Evolutionary conservation across 2,113 vertebrate genomes (phyloP).

Genomic region (Nansenia antarctica): DNA sequence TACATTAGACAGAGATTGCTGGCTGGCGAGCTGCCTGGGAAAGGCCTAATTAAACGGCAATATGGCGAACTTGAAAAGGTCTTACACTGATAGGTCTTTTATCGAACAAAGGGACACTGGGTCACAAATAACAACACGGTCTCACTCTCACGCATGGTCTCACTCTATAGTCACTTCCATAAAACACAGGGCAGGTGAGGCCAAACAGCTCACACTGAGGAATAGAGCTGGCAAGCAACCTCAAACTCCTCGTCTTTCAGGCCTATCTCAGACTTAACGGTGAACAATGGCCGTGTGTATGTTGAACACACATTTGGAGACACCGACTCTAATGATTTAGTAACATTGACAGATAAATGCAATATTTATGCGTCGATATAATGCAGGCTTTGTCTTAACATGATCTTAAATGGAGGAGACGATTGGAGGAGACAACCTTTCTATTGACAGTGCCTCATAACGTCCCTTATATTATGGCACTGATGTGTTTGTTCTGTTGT

Average conservation of each 20-base stretch:
- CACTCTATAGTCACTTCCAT: neutral
- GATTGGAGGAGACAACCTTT: too few relatives aligned
- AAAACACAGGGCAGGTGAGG: neutral
- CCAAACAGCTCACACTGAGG: neutral
- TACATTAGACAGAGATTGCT: slow-evolving; percentile 51
- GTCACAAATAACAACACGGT: slow-evolving; percentile 7
- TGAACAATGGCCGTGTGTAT: too few relatives aligned
- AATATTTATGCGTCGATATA: slow-evolving; percentile 27
- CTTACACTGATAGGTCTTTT: slow-evolving; percentile 33
- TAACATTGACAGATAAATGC: neutral
- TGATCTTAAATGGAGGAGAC: slow-evolving; percentile 16
- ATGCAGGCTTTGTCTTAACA: slow-evolving; percentile 27
- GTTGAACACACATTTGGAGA: too few relatives aligned
- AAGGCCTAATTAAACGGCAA: slow-evolving; percentile 59
- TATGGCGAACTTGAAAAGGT: slow-evolving; percentile 41
- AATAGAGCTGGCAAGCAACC: too few relatives aligned
- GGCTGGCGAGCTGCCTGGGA: slow-evolving; percentile 49
- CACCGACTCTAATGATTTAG: neutral
- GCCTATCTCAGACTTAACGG: too few relatives aligned
- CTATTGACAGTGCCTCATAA: neutral
- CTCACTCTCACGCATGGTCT: neutral
- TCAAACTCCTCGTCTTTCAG: slow-evolving; percentile 2
- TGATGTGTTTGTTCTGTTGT: too few relatives aligned
- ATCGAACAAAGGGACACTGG: slow-evolving; percentile 34
- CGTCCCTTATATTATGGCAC: too few relatives aligned